phyloP scores from a whole-genome alignment of 2,888 invertebrate genomes.

The Rhagonycha fulva region DNA sequence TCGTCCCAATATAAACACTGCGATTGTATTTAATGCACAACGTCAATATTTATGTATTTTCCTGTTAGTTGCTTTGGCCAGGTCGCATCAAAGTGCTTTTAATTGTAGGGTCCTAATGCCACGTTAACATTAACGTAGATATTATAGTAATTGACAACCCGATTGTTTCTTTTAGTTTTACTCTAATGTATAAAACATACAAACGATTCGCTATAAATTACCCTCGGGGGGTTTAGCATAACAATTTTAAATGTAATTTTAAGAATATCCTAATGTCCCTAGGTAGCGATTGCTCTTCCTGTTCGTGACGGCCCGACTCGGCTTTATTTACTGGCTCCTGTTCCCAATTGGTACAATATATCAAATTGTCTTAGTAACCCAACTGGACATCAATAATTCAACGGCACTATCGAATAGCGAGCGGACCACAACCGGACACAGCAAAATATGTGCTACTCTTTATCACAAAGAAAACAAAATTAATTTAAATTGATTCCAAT shows the following conservation, averaged over 20 bases:
- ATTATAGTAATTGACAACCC: conserved; percentile 37
- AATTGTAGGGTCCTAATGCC: conserved; percentile 41
- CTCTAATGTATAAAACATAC: conserved; percentile 51
- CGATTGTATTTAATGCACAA: conserved; percentile 49
- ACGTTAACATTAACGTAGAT: conserved; percentile 24
- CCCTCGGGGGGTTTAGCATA: conserved; percentile 38
- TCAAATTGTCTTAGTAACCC: conserved; percentile 53
- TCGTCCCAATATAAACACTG: conserved; percentile 47
- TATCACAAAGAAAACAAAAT: conserved; percentile 2
- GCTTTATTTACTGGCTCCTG: conserved; percentile 51
- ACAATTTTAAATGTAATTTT: conserved; percentile 52
- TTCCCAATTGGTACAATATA: conserved; percentile 51
- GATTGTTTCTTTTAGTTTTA: conserved; percentile 35
- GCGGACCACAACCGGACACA: conserved; percentile 40
- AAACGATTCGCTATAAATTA: conserved; percentile 38
- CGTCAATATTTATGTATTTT: conserved; percentile 53
- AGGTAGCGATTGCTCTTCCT: conserved; percentile 48
- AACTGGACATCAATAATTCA: conserved; percentile 53
- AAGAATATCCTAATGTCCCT: conserved; percentile 48
- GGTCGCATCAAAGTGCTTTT: conserved; percentile 45
- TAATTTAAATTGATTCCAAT: conserved; percentile 3
- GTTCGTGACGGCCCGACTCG: conserved; percentile 44
- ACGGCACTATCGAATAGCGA: conserved; percentile 29
- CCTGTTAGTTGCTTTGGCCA: conserved; percentile 32
- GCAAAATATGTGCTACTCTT: conserved; percentile 32